phyloP scores from a whole-genome alignment of 92 coral and sea anemone species.

The Desmophyllum pertusum region DNA sequence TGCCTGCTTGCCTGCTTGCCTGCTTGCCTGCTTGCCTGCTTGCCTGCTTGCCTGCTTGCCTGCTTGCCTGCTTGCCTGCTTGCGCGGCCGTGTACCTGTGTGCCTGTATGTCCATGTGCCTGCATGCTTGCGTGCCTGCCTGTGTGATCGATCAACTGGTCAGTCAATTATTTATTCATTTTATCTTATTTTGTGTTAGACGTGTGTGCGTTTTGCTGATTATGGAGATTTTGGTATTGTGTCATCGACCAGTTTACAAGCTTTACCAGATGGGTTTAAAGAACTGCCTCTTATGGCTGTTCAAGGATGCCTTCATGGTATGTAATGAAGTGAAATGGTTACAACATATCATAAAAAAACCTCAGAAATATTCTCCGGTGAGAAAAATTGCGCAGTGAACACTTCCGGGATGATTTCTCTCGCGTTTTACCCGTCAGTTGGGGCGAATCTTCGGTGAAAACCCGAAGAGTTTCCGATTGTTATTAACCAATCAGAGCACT shows the following conservation, averaged over 20 bases:
- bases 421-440: no score
- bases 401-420: no score
- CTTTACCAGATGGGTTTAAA: slow-evolving; percentile 74
- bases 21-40: no score
- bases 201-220: slow-evolving; percentile 80
- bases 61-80: no score
- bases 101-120: background rate
- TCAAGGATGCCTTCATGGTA: slow-evolving; percentile 82
- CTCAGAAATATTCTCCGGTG: no score
- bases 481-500: no score
- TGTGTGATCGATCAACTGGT: background rate
- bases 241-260: slow-evolving; percentile 62
- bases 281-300: slow-evolving; percentile 82
- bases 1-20: no score
- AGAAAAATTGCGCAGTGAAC: no score
- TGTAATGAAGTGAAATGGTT: slow-evolving; percentile 2
- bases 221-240: slow-evolving; percentile 81
- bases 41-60: no score
- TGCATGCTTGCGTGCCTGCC: background rate
- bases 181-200: slow-evolving; percentile 38
- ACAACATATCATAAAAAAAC: background rate
- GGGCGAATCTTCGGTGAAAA: no score
- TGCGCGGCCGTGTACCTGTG: background rate
- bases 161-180: background rate
- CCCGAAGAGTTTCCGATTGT: no score